Evolutionary conservation across 2,113 vertebrate genomes (phyloP).

Genomic region (Manacus vitellinus): DNA sequence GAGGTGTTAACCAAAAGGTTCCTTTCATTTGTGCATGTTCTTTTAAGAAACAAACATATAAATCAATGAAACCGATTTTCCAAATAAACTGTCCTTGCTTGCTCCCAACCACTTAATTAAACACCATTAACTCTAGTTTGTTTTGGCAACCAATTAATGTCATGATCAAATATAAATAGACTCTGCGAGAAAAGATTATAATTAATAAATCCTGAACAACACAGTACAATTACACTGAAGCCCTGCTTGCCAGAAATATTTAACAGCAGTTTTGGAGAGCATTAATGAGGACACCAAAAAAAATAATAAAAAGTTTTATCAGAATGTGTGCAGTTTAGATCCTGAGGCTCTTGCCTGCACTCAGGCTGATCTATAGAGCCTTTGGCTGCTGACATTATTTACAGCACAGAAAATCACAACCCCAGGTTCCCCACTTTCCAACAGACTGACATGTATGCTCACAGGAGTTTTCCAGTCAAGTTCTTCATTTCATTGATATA

Average conservation of each 20-base stretch:
- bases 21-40: neutral
- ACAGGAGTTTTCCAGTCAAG: neutral
- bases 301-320: slow-evolving; percentile 49
- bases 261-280: slow-evolving; percentile 47
- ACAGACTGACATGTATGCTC: neutral
- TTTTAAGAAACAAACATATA: slow-evolving; percentile 40
- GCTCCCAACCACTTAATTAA: slow-evolving; percentile 74
- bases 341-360: neutral
- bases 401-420: neutral
- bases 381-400: neutral
- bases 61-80: slow-evolving; percentile 60
- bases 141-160: slow-evolving; percentile 76
- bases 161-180: slow-evolving; percentile 73
- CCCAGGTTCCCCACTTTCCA: neutral
- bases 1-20: neutral
- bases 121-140: slow-evolving; percentile 75
- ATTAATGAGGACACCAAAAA: slow-evolving; percentile 55
- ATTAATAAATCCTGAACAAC: slow-evolving; percentile 73
- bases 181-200: slow-evolving; percentile 66
- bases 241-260: slow-evolving; percentile 60
- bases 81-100: slow-evolving; percentile 63
- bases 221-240: slow-evolving; percentile 50
- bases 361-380: neutral
- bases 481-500: neutral
- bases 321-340: neutral